These are phyloP conservation scores for Temnothorax unifasciatus DNA, from an alignment of 2,888 invertebrate genomes.

Conservation along the genomic window DNA sequence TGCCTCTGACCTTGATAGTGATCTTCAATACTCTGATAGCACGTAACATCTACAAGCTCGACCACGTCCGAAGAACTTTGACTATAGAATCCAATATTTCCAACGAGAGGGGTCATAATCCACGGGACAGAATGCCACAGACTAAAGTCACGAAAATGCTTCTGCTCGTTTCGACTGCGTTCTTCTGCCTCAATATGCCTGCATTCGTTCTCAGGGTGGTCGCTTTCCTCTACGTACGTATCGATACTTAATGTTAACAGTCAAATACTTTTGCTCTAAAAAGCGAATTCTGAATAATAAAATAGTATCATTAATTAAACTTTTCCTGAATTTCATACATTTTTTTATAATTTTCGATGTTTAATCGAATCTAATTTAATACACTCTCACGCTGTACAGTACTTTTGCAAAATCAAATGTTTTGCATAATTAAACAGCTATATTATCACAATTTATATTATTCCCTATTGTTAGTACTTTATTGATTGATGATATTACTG, in stretches of 20 bases:
- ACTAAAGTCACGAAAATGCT: constrained; percentile 93
- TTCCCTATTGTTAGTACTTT: not conserved
- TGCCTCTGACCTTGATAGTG: constrained; percentile 91
- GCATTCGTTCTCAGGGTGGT: constrained; percentile 91
- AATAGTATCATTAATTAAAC: not conserved
- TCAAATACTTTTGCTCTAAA: not conserved
- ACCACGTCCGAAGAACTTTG: constrained; percentile 84
- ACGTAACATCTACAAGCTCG: constrained; percentile 89
- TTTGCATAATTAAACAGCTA: not conserved
- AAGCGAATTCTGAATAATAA: not conserved
- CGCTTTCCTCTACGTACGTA: constrained; percentile 88
- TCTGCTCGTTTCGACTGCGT: constrained; percentile 93
- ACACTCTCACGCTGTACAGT: not conserved
- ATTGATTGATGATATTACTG: not conserved
- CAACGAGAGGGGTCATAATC: constrained; percentile 57
- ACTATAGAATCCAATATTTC: constrained; percentile 66
- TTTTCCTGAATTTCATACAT: not conserved
- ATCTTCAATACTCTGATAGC: constrained; percentile 91
- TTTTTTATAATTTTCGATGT: not conserved
- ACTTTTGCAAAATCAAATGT: not conserved
- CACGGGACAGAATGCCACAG: constrained; percentile 86
- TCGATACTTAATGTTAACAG: not conserved
- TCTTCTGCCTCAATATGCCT: constrained; percentile 92
- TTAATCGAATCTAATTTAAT: constrained; percentile 10
- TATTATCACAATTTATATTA: not conserved